Evolutionary conservation across 2,888 invertebrate genomes (phyloP).

Genomic region (Lasioglossum calceatum): DNA sequence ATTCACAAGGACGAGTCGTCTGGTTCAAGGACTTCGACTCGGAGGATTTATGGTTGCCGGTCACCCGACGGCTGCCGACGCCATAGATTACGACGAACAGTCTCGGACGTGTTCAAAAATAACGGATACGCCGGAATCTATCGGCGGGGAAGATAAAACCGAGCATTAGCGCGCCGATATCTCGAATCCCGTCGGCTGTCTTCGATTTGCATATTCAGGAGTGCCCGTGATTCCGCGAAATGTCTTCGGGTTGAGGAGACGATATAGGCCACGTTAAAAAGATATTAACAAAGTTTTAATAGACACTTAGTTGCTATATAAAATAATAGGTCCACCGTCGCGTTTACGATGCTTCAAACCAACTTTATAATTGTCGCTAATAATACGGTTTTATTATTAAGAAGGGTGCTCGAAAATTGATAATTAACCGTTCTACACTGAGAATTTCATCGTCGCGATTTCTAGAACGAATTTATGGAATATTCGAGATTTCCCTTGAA

Average conservation of each 20-base stretch:
- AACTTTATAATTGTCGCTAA: not conserved
- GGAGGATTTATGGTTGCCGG: conserved; percentile 17
- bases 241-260: not conserved
- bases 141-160: conserved; percentile 1
- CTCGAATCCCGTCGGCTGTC: conserved; percentile 21
- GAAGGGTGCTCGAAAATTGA: not conserved
- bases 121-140: conserved; percentile 28
- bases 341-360: not conserved
- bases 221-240: not conserved
- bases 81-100: not conserved
- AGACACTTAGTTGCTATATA: not conserved
- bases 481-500: not conserved
- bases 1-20: conserved; percentile 38
- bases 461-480: not conserved
- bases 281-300: not conserved
- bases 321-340: not conserved
- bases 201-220: conserved; percentile 45
- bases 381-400: not conserved
- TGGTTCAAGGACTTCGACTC: conserved; percentile 36
- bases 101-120: conserved; percentile 13
- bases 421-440: not conserved
- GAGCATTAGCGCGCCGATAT: conserved; percentile 31
- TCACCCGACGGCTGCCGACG: not conserved
- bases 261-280: not conserved
- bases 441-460: not conserved